A percentile compares a stretch with the other conserved stretches of the same genome.
Conservation (phyloP, 2,797 vertebrate genomes). For the Pseudopleuronectes americanus region DNA sequence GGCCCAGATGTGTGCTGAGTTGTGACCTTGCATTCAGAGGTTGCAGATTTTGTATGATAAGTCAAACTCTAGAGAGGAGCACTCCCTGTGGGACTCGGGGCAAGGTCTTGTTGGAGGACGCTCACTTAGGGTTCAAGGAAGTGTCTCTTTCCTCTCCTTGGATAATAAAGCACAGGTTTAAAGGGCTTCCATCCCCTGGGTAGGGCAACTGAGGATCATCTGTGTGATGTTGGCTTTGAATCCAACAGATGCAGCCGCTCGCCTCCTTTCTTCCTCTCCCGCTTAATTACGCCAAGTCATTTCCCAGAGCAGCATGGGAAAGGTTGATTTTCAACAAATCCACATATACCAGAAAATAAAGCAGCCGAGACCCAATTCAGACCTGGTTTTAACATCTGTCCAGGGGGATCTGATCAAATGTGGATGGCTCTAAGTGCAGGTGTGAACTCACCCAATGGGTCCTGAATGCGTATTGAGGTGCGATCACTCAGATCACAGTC, state of each 20-base stretch:
- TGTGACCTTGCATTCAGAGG: constrained; percentile 49
- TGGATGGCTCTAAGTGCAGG: too few relatives aligned
- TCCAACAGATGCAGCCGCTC: constrained; percentile 35
- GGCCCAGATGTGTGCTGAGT: constrained; percentile 9
- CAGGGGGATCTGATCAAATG: too few relatives aligned
- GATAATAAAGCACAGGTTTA: constrained; percentile 39
- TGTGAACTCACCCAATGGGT: too few relatives aligned
- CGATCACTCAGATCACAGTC: too few relatives aligned
- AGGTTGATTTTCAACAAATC: constrained; percentile 31
- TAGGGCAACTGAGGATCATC: constrained; percentile 14
- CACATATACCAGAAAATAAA: constrained; percentile 15
- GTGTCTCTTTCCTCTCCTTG: constrained; percentile 2
- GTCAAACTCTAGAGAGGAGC: constrained; percentile 37
- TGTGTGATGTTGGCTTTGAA: constrained; percentile 31
- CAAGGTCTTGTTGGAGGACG: constrained; percentile 16
- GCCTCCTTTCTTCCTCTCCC: constrained; percentile 39
- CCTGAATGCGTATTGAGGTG: too few relatives aligned
- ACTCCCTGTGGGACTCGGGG: constrained; percentile 1
- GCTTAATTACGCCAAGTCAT: constrained; percentile 48
- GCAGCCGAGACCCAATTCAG: background rate
- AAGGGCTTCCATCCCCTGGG: constrained; percentile 24
- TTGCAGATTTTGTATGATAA: constrained; percentile 38
- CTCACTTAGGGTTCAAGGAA: constrained; percentile 33
- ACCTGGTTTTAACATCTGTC: too few relatives aligned
- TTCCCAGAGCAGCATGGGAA: constrained; percentile 47